Evolutionary conservation across 2,113 vertebrate genomes (phyloP), one percentile per base, ranked within the genome.

Genomic region (Sciurus niger): DNA sequence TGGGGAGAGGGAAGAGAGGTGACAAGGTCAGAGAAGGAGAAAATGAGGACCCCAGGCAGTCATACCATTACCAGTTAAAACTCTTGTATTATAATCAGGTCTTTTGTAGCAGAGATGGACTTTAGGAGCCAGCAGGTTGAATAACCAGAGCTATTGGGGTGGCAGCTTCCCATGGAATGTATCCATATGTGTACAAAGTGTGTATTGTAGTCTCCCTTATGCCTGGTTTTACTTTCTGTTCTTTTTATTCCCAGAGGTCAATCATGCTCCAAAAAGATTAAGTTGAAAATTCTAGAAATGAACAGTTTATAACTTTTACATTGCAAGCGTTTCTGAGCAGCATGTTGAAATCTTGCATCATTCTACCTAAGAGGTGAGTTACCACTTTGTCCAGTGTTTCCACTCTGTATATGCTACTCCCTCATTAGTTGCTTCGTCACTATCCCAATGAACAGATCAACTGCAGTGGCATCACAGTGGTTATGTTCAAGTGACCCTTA

Each of bases 71-170:
- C 22, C 34, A 48, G 30, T 7, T 9, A 32, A 65, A 37, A 32
- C 17, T 60, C 51, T 34, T 13, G 4, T 8, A 22, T 17, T 10
- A 0, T 13, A 46, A 25, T 2, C 13, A 88, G 72, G 58, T 2
- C 4, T 24, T 4, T 43, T 3, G 30, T 22, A 24, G 3, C 7
- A 30, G 17, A 30, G 17, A 37, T 3, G 25, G 48, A 17, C 2
- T 24, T 34, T 40, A 3, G 3, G 1, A 18, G 18, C 7, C 30
- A 48, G 40, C 4, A 78, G 9, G 6, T 5, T 53, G 68, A 68
- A 11, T 1, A 65, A n/a, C 12, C 24, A 32, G 48, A 16, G 0
- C 51, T 12, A 0, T 1, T 0, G 43, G 16, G 17, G 10, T 70
- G 68, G 40, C 10, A 60, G 25, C 3, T 2, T 11, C 25, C 34